Base-by-base conservation (phyloP, 2,888 invertebrate species). In the Lepidocyrtinus sp. region DNA sequence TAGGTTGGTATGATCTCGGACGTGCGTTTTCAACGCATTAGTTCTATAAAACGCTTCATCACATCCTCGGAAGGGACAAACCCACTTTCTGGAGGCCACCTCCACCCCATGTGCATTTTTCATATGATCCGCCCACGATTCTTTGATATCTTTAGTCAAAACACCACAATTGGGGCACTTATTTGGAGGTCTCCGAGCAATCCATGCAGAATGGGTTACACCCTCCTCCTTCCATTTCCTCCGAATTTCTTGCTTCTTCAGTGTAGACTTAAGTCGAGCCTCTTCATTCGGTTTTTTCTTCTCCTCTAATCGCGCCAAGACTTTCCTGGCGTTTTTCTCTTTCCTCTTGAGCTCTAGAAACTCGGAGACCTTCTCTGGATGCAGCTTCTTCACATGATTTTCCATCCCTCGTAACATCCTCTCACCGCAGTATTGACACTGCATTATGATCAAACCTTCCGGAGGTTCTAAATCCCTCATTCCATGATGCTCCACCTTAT, bases 361-460 rank as follows among this genome's bases (percentile, higher is more conserved):
- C 46, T 22, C 22, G n/a, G 24, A 1, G n/a, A 69, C 15, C 17
- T 26, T 55, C 17, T 71, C 61, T 19, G 71, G 71, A 61, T 71
- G 71, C 21, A 12, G 7, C 17, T 71, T 71, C 15, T 61, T 26
- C 19, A 71, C 45, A 21, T 71, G 71, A 15, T 0, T 21, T 12
- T 19, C 19, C 22, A 55, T 22, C 0, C 36, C 3, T 3, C 71
- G 1, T 27, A 71, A 36, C 17, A 62, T 36, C 2, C 3, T 21
- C 27, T 59, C 71, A 15, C 61, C 61, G 22, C 71, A 71, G 21
- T 17, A 62, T n/a, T 27, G 59, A 50, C 71, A 71, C 5, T 3
- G 2, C 1, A 27, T n/a, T 15, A 36, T 26, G 2, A 9, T 21
- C 21, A 27, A 1, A 2, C 25, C 26, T 9, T 45, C 15, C 7